Conservation (phyloP, 2,797 vertebrate genomes). For the Lycodopsis pacificus region DNA sequence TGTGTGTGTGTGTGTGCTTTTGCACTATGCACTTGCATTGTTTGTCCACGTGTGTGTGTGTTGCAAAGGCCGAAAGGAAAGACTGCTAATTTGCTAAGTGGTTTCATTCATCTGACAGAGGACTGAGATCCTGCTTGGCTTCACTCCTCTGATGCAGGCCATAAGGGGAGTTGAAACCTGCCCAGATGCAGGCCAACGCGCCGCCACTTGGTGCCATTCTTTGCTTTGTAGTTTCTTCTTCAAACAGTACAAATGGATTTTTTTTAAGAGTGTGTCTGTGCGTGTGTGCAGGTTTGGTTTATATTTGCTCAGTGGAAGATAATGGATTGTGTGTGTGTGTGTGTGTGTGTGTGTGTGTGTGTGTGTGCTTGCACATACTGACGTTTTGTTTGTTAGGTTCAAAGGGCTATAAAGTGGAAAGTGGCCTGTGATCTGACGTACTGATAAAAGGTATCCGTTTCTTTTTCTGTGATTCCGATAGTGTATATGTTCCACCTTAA, state of each 20-base stretch:
- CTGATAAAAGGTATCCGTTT: conserved; percentile 62
- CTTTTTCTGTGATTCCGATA: conserved; percentile 50
- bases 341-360: conserved; percentile 8
- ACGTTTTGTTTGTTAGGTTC: conserved; percentile 35
- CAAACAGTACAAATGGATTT: conserved; percentile 59
- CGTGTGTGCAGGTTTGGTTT: conserved; percentile 23
- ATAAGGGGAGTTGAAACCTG: conserved; percentile 52
- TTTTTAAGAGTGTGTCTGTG: conserved; percentile 21
- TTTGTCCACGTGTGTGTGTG: conserved; percentile 46
- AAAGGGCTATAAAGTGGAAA: conserved; percentile 54
- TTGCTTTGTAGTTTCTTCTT: conserved; percentile 56
- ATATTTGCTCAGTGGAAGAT: conserved; percentile 27
- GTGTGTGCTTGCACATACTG: conserved; percentile 12
- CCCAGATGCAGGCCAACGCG: conserved; percentile 36
- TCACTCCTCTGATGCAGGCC: conserved; percentile 64
- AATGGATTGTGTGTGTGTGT: conserved; percentile 36
- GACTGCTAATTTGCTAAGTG: conserved; percentile 74
- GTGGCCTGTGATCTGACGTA: conserved; percentile 46
- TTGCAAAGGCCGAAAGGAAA: conserved; percentile 41
- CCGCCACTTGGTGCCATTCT: conserved; percentile 17
- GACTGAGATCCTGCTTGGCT: conserved; percentile 66
- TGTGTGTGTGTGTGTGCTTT: conserved; percentile 15
- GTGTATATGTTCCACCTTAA: not conserved
- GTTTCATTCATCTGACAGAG: conserved; percentile 65
- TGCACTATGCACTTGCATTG: conserved; percentile 12